Evolutionary conservation across 2,797 vertebrate species (phyloP).

Genomic region (Tamandua tetradactyla): DNA sequence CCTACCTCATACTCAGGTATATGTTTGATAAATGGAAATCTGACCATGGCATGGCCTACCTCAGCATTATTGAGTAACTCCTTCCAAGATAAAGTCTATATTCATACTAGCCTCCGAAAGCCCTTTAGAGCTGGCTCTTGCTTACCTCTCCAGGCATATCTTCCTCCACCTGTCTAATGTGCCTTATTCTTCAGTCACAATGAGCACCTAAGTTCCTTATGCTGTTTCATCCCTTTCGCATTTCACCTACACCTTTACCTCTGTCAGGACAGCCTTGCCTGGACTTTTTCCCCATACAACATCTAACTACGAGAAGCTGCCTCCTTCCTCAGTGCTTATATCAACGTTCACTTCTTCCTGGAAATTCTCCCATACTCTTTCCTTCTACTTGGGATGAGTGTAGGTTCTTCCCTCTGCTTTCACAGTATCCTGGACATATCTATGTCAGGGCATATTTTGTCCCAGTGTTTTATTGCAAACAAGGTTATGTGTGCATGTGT

Average conservation of each 20-base stretch:
- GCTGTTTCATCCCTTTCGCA: background rate
- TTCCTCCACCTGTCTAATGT: too few species aligned
- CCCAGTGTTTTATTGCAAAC: background rate
- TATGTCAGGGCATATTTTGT: background rate
- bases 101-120: accelerated
- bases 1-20: accelerated
- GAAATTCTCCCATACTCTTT: background rate
- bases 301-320: accelerated
- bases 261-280: too few species aligned
- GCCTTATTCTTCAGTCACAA: too few species aligned
- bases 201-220: background rate
- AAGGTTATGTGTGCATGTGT: background rate
- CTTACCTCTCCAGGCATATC: accelerated
- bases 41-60: too few species aligned
- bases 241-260: accelerated
- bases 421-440: accelerated
- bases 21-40: background rate
- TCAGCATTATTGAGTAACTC: too few species aligned
- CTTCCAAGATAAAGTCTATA: background rate
- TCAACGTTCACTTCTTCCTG: accelerated
- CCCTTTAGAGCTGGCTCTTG: accelerated
- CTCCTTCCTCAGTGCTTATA: background rate
- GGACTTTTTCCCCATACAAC: too few species aligned
- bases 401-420: background rate
- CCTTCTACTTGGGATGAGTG: background rate